Evolutionary conservation across 2,888 invertebrate genomes (phyloP), one percentile per base, ranked within the genome.

Genomic region (Acronicta leporina): DNA sequence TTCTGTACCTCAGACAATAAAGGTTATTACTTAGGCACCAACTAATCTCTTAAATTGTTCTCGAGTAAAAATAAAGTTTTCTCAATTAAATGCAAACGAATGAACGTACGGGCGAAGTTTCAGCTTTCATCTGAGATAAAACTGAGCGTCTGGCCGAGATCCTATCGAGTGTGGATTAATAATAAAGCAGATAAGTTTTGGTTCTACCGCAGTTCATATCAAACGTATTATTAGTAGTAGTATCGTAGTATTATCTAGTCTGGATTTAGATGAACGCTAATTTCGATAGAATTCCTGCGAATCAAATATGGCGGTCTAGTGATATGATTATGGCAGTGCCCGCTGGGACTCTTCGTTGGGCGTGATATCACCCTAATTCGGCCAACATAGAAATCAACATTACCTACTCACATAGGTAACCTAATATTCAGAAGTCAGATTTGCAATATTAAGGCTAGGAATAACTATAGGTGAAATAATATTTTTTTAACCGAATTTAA

Each of bases 51-150:
- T 79, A 75, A 85, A 86, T 82, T 85, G 82, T 77, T 80, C 80
- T 65, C 62, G 68, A 79, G 81, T 83, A 86, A 88, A 90, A 90
- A 86, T 77, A 79, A 87, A 90, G 85, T 88, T 90, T 89, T 84
- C 86, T 83, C 88, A 88, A 90, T 92, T 89, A 89, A 87, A 88
- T 87, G 87, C 84, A 83, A 78, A 75, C 57, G 83, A 86, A 88
- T 84, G 88, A 88, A 88, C 82, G 82, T 85, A 86, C 82, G 77
- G 85, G 82, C 75, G 75, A 92, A 92, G 88, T 92, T 92, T 88
- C 71, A 86, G 84, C 83, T 86, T 87, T 85, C 84, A 88, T 85
- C 86, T 82, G 79, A 88, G 89, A 92, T 92, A 92, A 90, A 87
- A 85, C 86, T 80, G 82, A 82, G 77, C 84, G 90, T 91, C 91